Evolutionary conservation across 2,888 invertebrate species (phyloP), one percentile per base, ranked within the genome.

Genomic region (Deroplatys truncata): DNA sequence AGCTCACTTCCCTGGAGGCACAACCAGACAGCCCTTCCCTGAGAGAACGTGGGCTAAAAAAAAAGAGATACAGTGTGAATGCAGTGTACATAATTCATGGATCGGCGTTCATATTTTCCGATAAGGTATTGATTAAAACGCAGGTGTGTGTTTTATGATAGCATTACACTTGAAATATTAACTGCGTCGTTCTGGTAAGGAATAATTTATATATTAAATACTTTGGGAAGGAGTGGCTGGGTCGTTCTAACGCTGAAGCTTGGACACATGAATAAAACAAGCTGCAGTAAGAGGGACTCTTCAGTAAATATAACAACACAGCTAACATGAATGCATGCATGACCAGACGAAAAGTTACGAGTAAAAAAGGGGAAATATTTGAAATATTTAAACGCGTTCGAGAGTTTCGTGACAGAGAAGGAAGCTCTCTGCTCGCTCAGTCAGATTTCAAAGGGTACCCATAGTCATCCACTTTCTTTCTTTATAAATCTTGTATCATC

Each of bases 391-490:
- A 85, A 88, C 82, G 89, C 88, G 85, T 88, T 85, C 89, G 88
- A 87, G 89, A 72, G 56, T 72, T 89, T 89, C 89, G 89, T 89
- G 89, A 89, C 89, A 88, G 85, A 85, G 88, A 83, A 89, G 85
- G 43, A 86, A 72, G 72, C 43, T 43, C 13, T 43, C 43, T 29
- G 82, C 86, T 72, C 29, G 82, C 29, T 56, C 72, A 87, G 89
- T 82, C 89, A 88, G 89, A 89, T 89, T 89, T 89, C 89, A 89
- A 89, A 89, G 89, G 89, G 89, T 88, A 83, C 83, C 43, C 83
- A 83, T 84, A 88, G 84, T 84, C 84, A 84, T 84, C 84, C 88
- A 89, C 89, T 89, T 82, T 29, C 83, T 72, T 82, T 83, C 86
- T 85, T 83, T 86, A 89, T 89, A 89, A 89, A 89, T 89, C 89